These are phyloP conservation scores for Sarcophaga variegata DNA, from an alignment of 2,888 invertebrate species.

Conservation along the genomic window DNA sequence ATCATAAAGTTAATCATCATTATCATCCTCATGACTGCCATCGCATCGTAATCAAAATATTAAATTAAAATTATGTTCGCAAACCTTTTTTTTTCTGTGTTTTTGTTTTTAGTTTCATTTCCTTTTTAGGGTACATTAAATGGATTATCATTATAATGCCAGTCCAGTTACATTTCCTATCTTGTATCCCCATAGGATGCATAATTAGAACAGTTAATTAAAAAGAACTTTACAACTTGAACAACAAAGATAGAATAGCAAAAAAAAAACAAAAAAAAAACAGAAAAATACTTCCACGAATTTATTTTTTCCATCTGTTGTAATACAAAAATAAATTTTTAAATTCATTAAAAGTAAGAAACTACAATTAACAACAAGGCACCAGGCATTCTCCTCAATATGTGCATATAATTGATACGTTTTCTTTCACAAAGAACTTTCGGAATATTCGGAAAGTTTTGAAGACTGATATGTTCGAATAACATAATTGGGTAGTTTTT, in stretches of 20 bases:
- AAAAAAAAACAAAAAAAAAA: background rate
- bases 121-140: constrained; percentile 36
- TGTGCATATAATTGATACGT: no score
- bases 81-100: background rate
- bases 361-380: background rate
- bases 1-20: no score
- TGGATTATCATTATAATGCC: constrained; percentile 43
- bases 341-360: constrained; percentile 7
- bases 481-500: no score
- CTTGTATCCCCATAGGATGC: constrained; percentile 48
- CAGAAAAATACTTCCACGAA: background rate
- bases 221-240: constrained; percentile 45
- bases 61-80: no score
- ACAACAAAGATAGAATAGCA: constrained; percentile 17
- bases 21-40: no score
- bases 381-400: background rate
- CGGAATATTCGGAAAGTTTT: no score
- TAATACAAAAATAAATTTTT: background rate
- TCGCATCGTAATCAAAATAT: no score
- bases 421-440: no score
- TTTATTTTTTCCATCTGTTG: background rate
- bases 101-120: background rate
- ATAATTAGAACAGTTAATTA: constrained; percentile 58
- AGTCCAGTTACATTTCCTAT: constrained; percentile 39
- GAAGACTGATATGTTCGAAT: no score